phyloP scores from a whole-genome alignment of 2,797 vertebrate species.

The Otolemur crassicaudatus region DNA sequence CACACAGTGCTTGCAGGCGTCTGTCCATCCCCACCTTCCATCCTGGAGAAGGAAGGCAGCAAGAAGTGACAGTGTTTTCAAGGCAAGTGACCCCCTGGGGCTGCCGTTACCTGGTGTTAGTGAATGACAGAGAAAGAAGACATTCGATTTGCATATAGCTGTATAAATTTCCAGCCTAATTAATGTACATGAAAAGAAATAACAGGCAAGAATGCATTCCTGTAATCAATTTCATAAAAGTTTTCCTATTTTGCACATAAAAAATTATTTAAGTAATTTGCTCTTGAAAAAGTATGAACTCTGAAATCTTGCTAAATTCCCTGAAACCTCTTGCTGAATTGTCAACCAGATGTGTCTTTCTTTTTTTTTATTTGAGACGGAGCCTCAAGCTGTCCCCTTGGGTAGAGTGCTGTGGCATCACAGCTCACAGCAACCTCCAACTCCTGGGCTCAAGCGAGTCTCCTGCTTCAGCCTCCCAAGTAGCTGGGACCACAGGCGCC shows the following conservation, averaged over 20 bases:
- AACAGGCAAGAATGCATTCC: background rate
- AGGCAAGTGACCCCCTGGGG: background rate
- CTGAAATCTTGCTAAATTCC: background rate
- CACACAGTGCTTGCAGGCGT: background rate
- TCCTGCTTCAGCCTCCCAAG: too few relatives aligned
- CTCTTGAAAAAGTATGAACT: background rate
- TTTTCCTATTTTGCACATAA: background rate
- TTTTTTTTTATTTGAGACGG: too few relatives aligned
- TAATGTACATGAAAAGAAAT: background rate
- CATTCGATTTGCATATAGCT: accelerated
- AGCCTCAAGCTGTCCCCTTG: too few relatives aligned
- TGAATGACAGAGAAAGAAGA: background rate
- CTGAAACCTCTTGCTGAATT: background rate
- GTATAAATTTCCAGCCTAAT: background rate
- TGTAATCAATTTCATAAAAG: background rate
- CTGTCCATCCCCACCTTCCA: background rate
- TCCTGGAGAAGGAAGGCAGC: background rate
- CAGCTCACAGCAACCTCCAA: too few relatives aligned
- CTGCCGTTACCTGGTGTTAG: background rate
- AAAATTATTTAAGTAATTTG: background rate
- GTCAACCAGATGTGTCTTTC: background rate
- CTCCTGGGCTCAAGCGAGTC: too few relatives aligned
- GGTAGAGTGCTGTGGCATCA: too few relatives aligned
- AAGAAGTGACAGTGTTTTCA: background rate
- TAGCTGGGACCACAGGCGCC: too few relatives aligned